Base-by-base conservation (phyloP, 2,888 invertebrate genomes). In the Tenthredo livida region DNA sequence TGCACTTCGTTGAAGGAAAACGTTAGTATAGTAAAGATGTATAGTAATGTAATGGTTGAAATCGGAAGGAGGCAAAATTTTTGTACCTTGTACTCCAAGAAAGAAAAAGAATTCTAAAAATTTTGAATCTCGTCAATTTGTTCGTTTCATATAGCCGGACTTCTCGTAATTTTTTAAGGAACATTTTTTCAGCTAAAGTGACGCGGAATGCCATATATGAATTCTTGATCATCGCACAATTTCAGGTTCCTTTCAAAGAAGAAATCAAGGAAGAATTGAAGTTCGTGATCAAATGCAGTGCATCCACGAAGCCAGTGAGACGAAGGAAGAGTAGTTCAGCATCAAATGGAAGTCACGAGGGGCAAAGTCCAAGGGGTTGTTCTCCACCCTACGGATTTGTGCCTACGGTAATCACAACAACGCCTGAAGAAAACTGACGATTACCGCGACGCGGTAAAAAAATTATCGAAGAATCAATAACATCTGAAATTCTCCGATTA, bases 221-320 rank as follows among this genome's bases (percentile, higher is more conserved):
- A 37, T 54, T 0, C n/a, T 54, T 54, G 54, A 72, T 72, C 5
- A 15, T 25, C 12, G 9, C 25, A 33, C 1, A 5, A 2, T 37
- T 93, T 10, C 91, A 97, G 95, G 94, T 96, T 9, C 93, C 96
- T 0, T 96, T 97, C 88, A 94, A 93, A 89, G 95, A 96, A 72
- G 96, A 96, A 87, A 91, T 97, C 10, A 93, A 94, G 84, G 96
- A 95, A n/a, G 97, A 97, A 92, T 89, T 97, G 61, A 95, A 95
- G 89, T 97, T 97, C 90, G 95, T 97, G 50, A 91, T 96, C 0
- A 95, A 96, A 90, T 97, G 96, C 89, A 95, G 95, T 85, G 96
- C 96, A 43, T 95, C 96, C 73, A 95, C 95, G 0, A 97, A 97
- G 89, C 96, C 96, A 1, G 95, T 96, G 0, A 94, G 95, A 83